Percentiles rank a stretch among this genome's conserved stretches.
Evolutionary conservation across 1,140 invertebrate species (phyloP).

Genomic region (Spodoptera frugiperda): DNA sequence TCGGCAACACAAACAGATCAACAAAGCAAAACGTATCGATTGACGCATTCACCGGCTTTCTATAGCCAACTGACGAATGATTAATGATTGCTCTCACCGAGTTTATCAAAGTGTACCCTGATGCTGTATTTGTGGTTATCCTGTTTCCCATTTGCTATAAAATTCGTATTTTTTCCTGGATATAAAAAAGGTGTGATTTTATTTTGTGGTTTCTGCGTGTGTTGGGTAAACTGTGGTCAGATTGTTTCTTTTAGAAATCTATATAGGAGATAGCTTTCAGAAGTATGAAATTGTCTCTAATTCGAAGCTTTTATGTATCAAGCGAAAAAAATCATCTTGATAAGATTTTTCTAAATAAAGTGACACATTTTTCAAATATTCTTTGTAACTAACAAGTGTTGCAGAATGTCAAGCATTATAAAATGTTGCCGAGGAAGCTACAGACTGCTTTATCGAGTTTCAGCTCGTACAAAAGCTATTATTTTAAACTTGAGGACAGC

Average conservation of each 20-base stretch:
- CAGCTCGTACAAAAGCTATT: conserved; percentile 14
- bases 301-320: too few species aligned
- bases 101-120: conserved; percentile 28
- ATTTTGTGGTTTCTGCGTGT: too few species aligned
- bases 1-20: conserved; percentile 2
- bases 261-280: too few species aligned
- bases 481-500: conserved; percentile 36
- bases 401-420: neutral
- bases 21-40: conserved; percentile 30
- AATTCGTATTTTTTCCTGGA: neutral
- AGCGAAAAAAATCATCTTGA: too few species aligned
- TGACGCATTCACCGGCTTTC: neutral
- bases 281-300: too few species aligned
- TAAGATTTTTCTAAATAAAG: too few species aligned
- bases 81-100: conserved; percentile 30
- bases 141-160: neutral
- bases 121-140: conserved; percentile 2
- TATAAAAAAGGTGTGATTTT: too few species aligned
- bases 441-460: conserved; percentile 12
- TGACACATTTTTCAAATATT: too few species aligned
- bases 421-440: neutral
- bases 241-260: too few species aligned
- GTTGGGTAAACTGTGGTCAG: too few species aligned
- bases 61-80: conserved; percentile 2
- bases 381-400: too few species aligned